Evolutionary conservation across 2,113 vertebrate species (phyloP).

Genomic region (Glaucomys volans): DNA sequence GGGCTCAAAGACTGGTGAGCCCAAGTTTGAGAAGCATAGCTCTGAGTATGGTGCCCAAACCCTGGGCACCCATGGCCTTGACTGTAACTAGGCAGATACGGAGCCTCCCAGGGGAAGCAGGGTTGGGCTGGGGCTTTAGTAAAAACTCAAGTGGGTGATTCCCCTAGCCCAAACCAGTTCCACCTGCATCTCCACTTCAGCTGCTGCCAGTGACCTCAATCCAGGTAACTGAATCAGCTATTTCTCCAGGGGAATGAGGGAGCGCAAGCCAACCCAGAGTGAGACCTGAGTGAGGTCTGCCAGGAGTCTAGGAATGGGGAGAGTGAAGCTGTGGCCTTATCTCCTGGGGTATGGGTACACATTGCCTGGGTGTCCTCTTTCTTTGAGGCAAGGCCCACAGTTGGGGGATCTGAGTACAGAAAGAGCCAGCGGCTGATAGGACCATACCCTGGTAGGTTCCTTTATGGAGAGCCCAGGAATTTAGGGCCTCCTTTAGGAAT

Average conservation of each 20-base stretch:
- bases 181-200: slow-evolving; percentile 77
- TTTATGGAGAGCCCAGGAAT: neutral
- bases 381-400: neutral
- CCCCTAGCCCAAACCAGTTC: slow-evolving; percentile 76
- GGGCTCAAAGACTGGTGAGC: neutral
- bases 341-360: neutral
- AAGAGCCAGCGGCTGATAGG: neutral
- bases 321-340: neutral
- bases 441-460: neutral
- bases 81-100: neutral
- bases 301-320: neutral
- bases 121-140: slow-evolving; percentile 68
- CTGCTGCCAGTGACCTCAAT: slow-evolving; percentile 78
- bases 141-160: slow-evolving; percentile 75
- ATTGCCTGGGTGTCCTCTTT: neutral
- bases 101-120: slow-evolving; percentile 62
- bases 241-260: slow-evolving; percentile 43
- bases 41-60: neutral
- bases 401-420: neutral
- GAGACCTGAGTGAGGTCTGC: neutral
- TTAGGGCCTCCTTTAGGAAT: neutral
- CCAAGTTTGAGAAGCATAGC: neutral
- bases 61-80: neutral
- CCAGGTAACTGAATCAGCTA: slow-evolving; percentile 81
- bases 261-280: neutral